phyloP scores from a whole-genome alignment of 2,113 vertebrate genomes.

The Limnothrissa miodon region DNA sequence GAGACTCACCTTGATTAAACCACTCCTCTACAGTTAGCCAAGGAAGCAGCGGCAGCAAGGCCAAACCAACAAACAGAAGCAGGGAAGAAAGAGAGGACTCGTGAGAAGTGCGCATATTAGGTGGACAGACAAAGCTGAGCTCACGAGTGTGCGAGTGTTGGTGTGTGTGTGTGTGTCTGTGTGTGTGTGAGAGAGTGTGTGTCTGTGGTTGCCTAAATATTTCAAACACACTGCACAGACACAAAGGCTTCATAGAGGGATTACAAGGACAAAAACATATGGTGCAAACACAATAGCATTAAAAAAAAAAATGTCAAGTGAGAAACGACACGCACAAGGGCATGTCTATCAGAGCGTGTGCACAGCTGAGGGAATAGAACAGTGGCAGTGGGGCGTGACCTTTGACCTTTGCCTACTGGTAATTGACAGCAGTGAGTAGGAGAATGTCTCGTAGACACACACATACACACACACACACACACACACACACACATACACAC shows the following conservation, averaged over 20 bases:
- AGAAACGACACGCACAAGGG: not conserved
- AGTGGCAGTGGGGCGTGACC: conserved; percentile 31
- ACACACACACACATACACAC: no score
- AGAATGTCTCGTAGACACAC: not conserved
- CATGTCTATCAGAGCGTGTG: not conserved
- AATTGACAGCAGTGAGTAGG: not conserved
- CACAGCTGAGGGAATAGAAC: not conserved
- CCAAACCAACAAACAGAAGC: conserved; percentile 72
- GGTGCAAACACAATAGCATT: not conserved
- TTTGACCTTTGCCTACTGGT: not conserved
- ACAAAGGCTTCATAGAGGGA: no score
- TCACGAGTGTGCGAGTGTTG: conserved; percentile 44
- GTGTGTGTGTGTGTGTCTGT: not conserved
- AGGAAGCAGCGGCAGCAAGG: conserved; percentile 85
- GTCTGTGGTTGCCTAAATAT: not conserved
- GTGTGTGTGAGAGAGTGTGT: no score
- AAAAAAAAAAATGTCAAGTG: not conserved
- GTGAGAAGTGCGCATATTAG: conserved; percentile 62
- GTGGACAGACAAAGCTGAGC: conserved; percentile 35
- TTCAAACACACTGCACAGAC: not conserved
- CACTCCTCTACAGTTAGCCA: conserved; percentile 94
- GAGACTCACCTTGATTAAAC: conserved; percentile 97
- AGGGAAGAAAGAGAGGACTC: conserved; percentile 72
- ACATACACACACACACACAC: not conserved
- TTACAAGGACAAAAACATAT: not conserved